phyloP scores from a whole-genome alignment of 2,797 vertebrate species.

The Argentina silus region DNA sequence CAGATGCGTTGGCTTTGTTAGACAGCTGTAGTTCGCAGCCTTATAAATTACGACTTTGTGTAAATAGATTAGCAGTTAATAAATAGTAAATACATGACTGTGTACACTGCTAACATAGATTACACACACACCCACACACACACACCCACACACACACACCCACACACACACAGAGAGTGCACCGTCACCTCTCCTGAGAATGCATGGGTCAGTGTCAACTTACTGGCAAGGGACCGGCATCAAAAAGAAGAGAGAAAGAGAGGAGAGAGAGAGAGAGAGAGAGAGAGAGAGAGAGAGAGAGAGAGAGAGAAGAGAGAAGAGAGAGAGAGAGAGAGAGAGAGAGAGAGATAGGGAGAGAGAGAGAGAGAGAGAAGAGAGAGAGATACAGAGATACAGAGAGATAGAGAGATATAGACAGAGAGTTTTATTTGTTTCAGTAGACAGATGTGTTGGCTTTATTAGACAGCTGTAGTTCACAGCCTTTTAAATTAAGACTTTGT shows the following conservation, averaged over 20 bases:
- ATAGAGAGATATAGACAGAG: too few species aligned
- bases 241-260: not conserved
- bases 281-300: not conserved
- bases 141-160: not conserved
- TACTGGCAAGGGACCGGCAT: not conserved
- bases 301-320: not conserved
- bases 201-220: slow-evolving; percentile 1
- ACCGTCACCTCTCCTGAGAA: not conserved
- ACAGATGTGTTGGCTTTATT: too few species aligned
- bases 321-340: not conserved
- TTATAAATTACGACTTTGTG: not conserved
- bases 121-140: not conserved
- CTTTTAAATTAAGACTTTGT: too few species aligned
- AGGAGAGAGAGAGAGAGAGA: not conserved
- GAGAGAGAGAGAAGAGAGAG: not conserved
- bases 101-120: not conserved
- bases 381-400: too few species aligned
- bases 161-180: not conserved
- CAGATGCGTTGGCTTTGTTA: not conserved
- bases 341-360: not conserved
- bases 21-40: not conserved
- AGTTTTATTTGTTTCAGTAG: too few species aligned
- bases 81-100: not conserved
- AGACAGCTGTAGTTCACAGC: too few species aligned
- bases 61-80: too few species aligned